Base-by-base conservation (phyloP, 2,113 vertebrate genomes). In the Nycticorax nycticorax region DNA sequence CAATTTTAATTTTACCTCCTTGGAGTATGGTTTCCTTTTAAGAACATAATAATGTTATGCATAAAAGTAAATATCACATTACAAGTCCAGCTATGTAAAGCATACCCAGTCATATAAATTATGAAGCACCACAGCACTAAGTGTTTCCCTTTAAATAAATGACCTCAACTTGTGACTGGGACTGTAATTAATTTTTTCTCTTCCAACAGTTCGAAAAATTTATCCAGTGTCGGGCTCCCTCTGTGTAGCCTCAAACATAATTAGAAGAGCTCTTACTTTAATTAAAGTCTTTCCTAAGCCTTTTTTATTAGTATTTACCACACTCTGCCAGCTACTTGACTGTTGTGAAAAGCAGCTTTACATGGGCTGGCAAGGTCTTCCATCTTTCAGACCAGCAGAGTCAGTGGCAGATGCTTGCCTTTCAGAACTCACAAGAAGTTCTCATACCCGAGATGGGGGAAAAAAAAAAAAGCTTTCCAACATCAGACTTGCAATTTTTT, bases 71-170 rank as follows among this genome's bases (percentile, higher is more conserved):
- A 67, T 86, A 86, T 84, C 88, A 59, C 3, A 1, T 95, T 92
- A 86, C 72, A 81, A 86, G 79, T 86, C 79, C 94, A 91, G 83
- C 79, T 86, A 77, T 59, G 47, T 86, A 96, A 96, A 86, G 79
- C 68, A 69, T 50, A 95, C 28, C 17, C 26, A 63, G 41, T 22
- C 68, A 77, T 50, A 93, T 89, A 92, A 95, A 88, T 93, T 86
- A 83, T 62, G 72, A 66, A 96, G 82, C 63, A 73, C 88, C 48
- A n/a, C 1, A 93, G 76, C 50, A 76, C 33, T 67, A 67, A 79
- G 66, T 32, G 59, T 71, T 97, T 96, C 68, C 64, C 60, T 88
- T 93, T 52, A 96, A 97, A 97, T 95, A 96, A 96, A 96, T 93
- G 41, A 96, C 89, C 89, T 96, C 93, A 96, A 4, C 80, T 84